Percentiles rank a stretch among this genome's conserved stretches.
Evolutionary conservation across 2,888 invertebrate genomes (phyloP).

Genomic region (Heliconius sara): DNA sequence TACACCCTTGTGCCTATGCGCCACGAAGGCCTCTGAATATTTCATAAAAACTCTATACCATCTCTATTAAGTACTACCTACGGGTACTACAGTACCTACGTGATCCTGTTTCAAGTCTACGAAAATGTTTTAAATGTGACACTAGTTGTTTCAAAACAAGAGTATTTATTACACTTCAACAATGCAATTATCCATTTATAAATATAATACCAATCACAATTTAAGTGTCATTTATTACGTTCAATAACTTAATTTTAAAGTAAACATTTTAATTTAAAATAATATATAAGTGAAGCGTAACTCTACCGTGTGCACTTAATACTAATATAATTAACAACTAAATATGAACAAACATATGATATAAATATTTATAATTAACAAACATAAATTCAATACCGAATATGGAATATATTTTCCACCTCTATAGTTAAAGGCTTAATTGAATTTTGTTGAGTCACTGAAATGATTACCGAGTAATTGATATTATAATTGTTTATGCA

Average conservation of each 20-base stretch:
- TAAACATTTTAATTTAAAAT: neutral
- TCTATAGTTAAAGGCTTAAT: conserved; percentile 64
- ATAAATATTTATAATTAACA: conserved; percentile 48
- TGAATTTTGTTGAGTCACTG: conserved; percentile 64
- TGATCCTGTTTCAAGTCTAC: no score
- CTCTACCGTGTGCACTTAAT: neutral
- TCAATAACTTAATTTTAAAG: neutral
- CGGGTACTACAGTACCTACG: no score
- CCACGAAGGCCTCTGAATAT: no score
- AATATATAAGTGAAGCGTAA: neutral
- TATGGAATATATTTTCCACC: conserved; percentile 63
- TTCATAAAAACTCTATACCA: no score
- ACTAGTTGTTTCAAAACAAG: no score
- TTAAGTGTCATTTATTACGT: neutral
- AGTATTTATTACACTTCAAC: no score
- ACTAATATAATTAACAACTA: conserved; percentile 20
- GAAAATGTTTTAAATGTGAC: no score
- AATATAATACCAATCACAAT: neutral
- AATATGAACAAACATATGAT: conserved; percentile 24
- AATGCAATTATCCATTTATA: no score
- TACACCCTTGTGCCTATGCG: no score
- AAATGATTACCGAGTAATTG: conserved; percentile 60
- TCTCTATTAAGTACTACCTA: no score
- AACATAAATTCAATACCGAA: conserved; percentile 59
- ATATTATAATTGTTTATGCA: conserved; percentile 67